Base-by-base conservation (phyloP, 2,797 vertebrate genomes). In the Oreochromis grahami region DNA sequence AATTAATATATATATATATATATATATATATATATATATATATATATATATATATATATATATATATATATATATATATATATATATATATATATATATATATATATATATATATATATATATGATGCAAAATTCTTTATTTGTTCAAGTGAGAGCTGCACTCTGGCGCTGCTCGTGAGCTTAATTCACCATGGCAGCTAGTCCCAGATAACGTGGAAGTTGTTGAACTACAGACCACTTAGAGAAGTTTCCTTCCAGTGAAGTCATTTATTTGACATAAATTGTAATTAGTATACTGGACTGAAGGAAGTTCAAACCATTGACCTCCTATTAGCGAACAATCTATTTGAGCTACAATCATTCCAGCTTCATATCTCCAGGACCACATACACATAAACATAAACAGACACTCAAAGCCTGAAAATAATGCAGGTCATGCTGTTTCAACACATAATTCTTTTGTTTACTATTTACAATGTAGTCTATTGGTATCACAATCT, bases 201-300 rank as follows among this genome's bases (percentile, higher is more conserved):
- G 29, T 60, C 29, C 29, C 15, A 32, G 0, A 58, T 32, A 58
- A 10, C 1, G 0, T 58, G 8, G 15, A 17, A 19, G 29, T 10
- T 32, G 29, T 58, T 58, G 55, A 58, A 32, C 55, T 60, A 29
- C 56, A 60, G 17, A 60, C 56, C 56, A 60, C 29, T 60, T 60
- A 60, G 56, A 60, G 17, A 60, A 60, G 29, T 34, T 34, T 60
- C 17, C 56, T 60, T 60, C 56, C 29, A 60, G 56, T 60, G 56
- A 60, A 60, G 29, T 60, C 56, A 60, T 60, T 34, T 34, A 60
- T 60, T 60, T 60, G 56, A 34, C 56, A 19, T 34, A 19, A 60
- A 60, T 60, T 60, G 17, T 60, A 60, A 34, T 60, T 34, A 60
- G 29, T 60, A 19, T 60, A 34, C 56, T 34, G 56, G 17, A 60